A percentile compares a stretch with the other conserved stretches of the same genome.
Conservation (phyloP, 2,797 vertebrate species). For the Nothura maculosa region DNA sequence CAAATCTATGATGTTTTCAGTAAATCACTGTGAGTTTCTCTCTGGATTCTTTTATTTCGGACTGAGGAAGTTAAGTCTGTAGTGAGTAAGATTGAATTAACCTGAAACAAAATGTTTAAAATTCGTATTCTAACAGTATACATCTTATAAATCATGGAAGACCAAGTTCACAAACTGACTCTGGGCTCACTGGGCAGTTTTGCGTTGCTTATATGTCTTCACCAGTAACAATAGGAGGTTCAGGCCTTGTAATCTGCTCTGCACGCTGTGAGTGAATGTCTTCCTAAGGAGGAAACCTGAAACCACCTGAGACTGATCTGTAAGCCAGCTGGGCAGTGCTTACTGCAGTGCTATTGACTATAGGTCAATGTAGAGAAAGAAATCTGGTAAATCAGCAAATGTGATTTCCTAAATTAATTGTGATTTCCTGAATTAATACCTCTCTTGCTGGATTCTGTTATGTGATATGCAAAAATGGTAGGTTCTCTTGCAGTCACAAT, state of each 20-base stretch:
- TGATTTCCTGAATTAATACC: not conserved
- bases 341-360: not conserved
- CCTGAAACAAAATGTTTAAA: not conserved
- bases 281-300: not conserved
- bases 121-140: not conserved
- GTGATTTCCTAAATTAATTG: not conserved
- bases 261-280: not conserved
- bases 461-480: rapidly evolving
- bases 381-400: not conserved
- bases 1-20: not conserved
- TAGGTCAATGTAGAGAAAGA: not conserved
- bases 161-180: not conserved
- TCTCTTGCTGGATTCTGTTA: not conserved
- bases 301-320: not conserved
- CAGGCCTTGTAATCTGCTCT: not conserved
- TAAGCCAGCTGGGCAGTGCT: not conserved
- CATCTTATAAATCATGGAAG: not conserved
- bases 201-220: rapidly evolving
- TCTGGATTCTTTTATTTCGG: not conserved
- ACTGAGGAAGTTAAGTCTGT: not conserved
- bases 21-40: not conserved
- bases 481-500: not conserved
- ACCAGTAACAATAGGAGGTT: not conserved
- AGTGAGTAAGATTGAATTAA: not conserved
- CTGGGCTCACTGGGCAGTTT: not conserved